Evolutionary conservation across 2,797 vertebrate genomes (phyloP).

Genomic region (Eremophila alpestris): DNA sequence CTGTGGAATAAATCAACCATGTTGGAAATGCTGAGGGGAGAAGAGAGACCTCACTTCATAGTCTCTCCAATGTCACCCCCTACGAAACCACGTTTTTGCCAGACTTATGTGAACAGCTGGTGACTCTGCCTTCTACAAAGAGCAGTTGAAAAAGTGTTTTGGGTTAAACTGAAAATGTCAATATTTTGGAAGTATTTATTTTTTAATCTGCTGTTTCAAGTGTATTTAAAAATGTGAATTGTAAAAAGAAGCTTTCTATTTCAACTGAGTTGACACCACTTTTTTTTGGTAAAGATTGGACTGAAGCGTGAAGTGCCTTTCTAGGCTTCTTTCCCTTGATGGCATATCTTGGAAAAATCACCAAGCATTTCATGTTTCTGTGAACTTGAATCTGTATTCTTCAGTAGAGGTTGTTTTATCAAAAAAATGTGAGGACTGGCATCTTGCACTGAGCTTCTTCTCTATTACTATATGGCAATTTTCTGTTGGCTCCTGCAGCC

Average conservation of each 20-base stretch:
- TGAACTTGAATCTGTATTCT: background rate
- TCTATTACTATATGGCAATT: background rate
- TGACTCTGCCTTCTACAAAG: background rate
- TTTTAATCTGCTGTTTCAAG: background rate
- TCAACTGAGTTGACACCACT: background rate
- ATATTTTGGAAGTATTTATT: background rate
- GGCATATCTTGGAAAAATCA: background rate
- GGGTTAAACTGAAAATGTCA: background rate
- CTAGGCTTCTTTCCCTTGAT: background rate
- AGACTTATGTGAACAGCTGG: background rate
- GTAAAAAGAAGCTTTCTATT: background rate
- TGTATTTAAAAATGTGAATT: background rate
- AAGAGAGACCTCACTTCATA: background rate
- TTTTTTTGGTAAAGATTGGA: background rate
- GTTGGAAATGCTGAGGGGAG: fast-evolving
- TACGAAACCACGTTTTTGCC: background rate
- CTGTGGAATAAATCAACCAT: background rate
- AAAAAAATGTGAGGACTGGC: background rate
- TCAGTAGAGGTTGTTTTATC: background rate
- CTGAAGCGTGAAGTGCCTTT: fast-evolving
- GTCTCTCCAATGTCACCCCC: background rate
- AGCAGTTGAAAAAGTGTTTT: background rate
- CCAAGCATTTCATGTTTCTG: background rate
- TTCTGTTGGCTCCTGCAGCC: background rate
- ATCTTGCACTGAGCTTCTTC: background rate